Evolutionary conservation across 2,888 invertebrate genomes (phyloP).

Genomic region (Glyphotaelius pellucidus): DNA sequence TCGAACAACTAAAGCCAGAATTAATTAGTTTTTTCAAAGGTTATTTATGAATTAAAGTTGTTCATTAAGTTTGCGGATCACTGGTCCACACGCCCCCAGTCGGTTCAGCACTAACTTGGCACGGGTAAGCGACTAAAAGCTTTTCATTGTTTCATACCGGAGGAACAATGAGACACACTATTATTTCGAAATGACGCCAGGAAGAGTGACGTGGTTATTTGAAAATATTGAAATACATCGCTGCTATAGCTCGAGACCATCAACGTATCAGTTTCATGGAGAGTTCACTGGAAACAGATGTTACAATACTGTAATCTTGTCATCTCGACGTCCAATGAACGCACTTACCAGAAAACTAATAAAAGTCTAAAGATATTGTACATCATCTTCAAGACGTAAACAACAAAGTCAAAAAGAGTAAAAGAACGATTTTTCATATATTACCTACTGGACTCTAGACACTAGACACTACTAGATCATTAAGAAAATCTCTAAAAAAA

Average conservation of each 20-base stretch:
- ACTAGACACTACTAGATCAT: too few relatives aligned
- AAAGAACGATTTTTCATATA: neutral
- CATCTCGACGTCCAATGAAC: neutral
- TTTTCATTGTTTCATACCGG: slow-evolving; percentile 66
- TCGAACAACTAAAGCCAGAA: too few relatives aligned
- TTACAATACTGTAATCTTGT: slow-evolving; percentile 7
- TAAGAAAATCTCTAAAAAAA: neutral
- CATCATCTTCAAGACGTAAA: neutral
- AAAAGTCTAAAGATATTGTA: neutral
- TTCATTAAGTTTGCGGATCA: slow-evolving; percentile 3
- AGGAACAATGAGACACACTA: slow-evolving; percentile 60
- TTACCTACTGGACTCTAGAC: too few relatives aligned
- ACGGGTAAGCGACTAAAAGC: slow-evolving; percentile 61
- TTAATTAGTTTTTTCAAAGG: neutral
- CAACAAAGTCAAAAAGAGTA: neutral
- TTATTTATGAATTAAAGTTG: neutral
- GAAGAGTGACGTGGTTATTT: slow-evolving; percentile 34
- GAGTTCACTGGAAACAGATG: slow-evolving; percentile 7
- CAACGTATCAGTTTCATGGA: slow-evolving; percentile 50
- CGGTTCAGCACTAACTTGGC: neutral
- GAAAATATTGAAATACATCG: slow-evolving; percentile 2
- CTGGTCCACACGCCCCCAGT: neutral
- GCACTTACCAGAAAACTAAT: neutral
- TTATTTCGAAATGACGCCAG: slow-evolving; percentile 58
- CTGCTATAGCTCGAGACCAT: slow-evolving; percentile 4